Conservation (phyloP, 1,140 invertebrate species). For the Nephila pilipes region DNA sequence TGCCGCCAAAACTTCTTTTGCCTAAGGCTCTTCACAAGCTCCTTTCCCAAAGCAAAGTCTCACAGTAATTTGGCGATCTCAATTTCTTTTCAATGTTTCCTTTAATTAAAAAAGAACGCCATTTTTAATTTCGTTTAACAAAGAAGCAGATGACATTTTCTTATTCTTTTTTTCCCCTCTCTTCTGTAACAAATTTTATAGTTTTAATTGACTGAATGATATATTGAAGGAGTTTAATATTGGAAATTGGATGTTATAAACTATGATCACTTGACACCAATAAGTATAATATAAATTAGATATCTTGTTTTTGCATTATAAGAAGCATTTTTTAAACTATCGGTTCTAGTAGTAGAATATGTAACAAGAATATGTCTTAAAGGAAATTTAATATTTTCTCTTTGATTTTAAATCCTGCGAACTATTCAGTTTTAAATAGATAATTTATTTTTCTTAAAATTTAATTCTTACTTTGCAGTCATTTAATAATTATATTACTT, state of each 20-base stretch:
- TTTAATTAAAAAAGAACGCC: constrained; percentile 59
- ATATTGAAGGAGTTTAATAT: background rate
- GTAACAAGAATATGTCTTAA: too few species aligned
- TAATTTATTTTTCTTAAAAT: too few species aligned
- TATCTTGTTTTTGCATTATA: too few species aligned
- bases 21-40: background rate
- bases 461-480: too few species aligned
- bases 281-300: too few species aligned
- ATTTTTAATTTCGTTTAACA: background rate
- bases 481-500: too few species aligned
- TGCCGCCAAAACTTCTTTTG: constrained; percentile 29
- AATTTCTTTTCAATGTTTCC: constrained; percentile 35
- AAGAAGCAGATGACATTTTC: background rate
- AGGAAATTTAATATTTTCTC: too few species aligned
- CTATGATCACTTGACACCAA: background rate
- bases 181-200: background rate
- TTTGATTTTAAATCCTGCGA: too few species aligned
- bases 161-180: background rate
- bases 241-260: background rate
- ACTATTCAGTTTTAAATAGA: too few species aligned
- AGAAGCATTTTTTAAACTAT: too few species aligned
- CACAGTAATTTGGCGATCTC: constrained; percentile 57
- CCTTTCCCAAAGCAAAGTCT: background rate
- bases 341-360: too few species aligned
- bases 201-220: background rate